These are phyloP conservation scores for Atrina japonica DNA, from an alignment of 2,888 invertebrate species.

Conservation along the genomic window DNA sequence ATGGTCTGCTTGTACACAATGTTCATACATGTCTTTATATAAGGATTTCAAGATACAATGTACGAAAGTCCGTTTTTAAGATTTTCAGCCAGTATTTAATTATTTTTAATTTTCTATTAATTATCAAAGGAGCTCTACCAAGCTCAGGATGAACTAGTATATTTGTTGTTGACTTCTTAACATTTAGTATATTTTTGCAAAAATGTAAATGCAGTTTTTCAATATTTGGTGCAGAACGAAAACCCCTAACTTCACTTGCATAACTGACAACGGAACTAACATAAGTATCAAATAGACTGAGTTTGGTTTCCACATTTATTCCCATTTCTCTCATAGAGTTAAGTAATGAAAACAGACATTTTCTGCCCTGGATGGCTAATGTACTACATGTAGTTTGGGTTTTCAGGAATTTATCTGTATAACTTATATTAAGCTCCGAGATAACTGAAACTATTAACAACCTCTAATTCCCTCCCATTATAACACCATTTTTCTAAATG, in stretches of 20 bases:
- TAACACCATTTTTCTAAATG: too few species aligned
- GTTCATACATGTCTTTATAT: too few species aligned
- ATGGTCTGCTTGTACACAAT: too few species aligned
- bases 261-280: constrained; percentile 12
- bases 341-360: background rate
- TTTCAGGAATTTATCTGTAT: background rate
- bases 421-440: too few species aligned
- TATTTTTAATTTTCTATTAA: too few species aligned
- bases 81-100: too few species aligned
- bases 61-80: too few species aligned
- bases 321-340: constrained; percentile 5
- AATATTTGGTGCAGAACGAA: constrained; percentile 1
- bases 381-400: background rate
- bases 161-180: constrained; percentile 7
- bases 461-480: too few species aligned
- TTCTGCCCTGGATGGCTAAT: constrained; percentile 2
- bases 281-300: constrained; percentile 9
- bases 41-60: background rate
- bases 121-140: too few species aligned
- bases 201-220: constrained; percentile 19
- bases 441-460: too few species aligned
- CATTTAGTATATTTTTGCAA: constrained; percentile 1
- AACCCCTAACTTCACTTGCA: constrained; percentile 17
- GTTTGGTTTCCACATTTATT: constrained; percentile 19
- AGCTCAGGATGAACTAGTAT: too few species aligned